Percentiles rank a stretch among this genome's conserved stretches.
Conservation (phyloP, 2,888 invertebrate genomes). For the Ophraella communa region DNA sequence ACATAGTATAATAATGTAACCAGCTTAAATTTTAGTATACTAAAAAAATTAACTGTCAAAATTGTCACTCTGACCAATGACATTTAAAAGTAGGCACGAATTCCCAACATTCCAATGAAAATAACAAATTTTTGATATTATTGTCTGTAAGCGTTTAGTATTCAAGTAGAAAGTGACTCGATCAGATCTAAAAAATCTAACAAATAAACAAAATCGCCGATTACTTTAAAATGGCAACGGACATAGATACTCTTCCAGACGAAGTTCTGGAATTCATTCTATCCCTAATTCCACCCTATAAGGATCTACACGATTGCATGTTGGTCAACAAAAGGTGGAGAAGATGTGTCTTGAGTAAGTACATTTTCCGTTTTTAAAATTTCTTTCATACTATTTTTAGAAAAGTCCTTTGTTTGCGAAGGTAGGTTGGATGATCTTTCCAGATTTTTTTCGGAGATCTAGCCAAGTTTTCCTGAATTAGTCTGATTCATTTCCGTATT, state of each 20-base stretch:
- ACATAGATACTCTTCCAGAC: constrained; percentile 81
- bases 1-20: too few relatives aligned
- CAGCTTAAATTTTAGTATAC: too few relatives aligned
- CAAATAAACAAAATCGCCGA: not conserved
- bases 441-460: constrained; percentile 9
- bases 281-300: constrained; percentile 86
- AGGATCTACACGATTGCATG: constrained; percentile 86
- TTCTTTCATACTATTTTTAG: constrained; percentile 41
- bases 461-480: constrained; percentile 14
- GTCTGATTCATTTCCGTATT: constrained; percentile 15
- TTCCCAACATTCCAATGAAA: constrained; percentile 16
- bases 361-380: constrained; percentile 2
- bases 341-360: constrained; percentile 82
- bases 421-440: constrained; percentile 20
- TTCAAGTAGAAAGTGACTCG: not conserved
- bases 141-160: constrained; percentile 5
- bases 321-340: constrained; percentile 88
- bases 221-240: constrained; percentile 29
- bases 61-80: constrained; percentile 16
- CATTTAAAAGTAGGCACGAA: constrained; percentile 16
- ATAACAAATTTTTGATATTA: constrained; percentile 19
- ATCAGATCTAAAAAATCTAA: not conserved
- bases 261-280: constrained; percentile 94
- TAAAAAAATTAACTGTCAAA: not conserved
- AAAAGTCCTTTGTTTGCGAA: constrained; percentile 22